Base-by-base conservation (phyloP, 1,140 invertebrate species). In the Aphidius gifuensis region DNA sequence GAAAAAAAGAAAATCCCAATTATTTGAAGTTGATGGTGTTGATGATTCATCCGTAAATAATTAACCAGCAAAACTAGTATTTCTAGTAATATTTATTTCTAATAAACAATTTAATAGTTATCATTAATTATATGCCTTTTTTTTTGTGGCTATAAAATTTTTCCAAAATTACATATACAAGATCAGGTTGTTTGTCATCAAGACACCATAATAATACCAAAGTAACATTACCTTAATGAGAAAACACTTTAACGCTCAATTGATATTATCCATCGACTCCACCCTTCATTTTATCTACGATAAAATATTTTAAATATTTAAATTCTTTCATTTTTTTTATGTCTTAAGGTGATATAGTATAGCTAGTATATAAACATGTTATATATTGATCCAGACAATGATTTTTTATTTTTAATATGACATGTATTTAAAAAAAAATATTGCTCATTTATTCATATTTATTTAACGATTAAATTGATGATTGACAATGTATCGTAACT, bases 241-340 rank as follows among this genome's bases (percentile, higher is more conserved):
- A 32, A 32, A 58, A 58, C 56, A 58, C 43, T 58, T 58, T 58
- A 58, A 58, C 56, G 45, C n/a, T 58, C n/a, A 58, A 58, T 58
- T 58, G 56, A 58, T 58, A 58, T 58, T 58, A 23, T 32, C n/a
- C 45, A 46, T 38, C 47, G 21, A 58, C 46, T 44, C 45, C 46
- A 58, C 45, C 56, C 44, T n/a, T 23, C n/a, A 8, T 46, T 46
- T 58, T 38, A 32, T 46, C n/a, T 5, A 43, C 45, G 16, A 21
- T 44, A 16, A 46, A 47, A 32, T 32, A 32, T 16, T 16, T 16
- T 16, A 16, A 16, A 16, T 49, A 49, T 49, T 49, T 49, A 49
- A n/a, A 21, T 16, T n/a, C 8, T 49, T 11, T 49, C 23, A 4
- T 21, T 49, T 49, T 7, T 21, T 11, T 11, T 49, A 49, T 7